Base-by-base conservation (phyloP, 2,113 vertebrate genomes). In the Diglossa brunneiventris region DNA sequence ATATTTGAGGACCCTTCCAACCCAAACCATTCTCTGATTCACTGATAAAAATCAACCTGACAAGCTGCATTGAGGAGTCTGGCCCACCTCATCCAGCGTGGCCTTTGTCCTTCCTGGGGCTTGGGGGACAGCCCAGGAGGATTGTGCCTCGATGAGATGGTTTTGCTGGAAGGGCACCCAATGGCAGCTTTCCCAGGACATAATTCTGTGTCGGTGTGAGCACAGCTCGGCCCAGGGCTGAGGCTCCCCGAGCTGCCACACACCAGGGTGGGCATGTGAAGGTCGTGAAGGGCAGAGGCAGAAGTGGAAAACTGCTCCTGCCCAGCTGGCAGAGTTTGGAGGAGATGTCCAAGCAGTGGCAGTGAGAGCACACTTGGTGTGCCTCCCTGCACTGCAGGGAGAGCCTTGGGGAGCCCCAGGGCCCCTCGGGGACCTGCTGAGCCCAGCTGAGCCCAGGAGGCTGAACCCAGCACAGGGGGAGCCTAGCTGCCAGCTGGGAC, bases 401-500 rank as follows among this genome's bases (percentile, higher is more conserved):
- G 39, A 83, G 41, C 50, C 28, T 59, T 0, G n/a, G n/a, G 37
- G 37, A 52, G 5, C 21, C 19, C 4, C 3, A 59, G 4, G 10
- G 58, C 58, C 16, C n/a, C 11, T 13, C 5, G 3, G 35, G 8
- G 59, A 23, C 9, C 62, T 19, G 61, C 75, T 11, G 22, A 28
- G 33, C 87, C 81, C 85, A 62, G 41, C 24, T 3, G 63, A 44
- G 7, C 3, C 88, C 39, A 10, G 44, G 53, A 78, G 69, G 74
- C 13, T 72, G 81, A 62, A 56, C 35, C 62, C 74, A 72, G 1
- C 52, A 13, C 59, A 6, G 35, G 42, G 74, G 76, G 33, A 82
- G 93, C 91, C 6, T 53, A 64, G 83, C 92, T 41, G 77, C 89
- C 93, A 90, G 93, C 94, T 85, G 81, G 95, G 92, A 61, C 70